Evolutionary conservation across 2,888 invertebrate genomes (phyloP), one percentile per base, ranked within the genome.

Genomic region (Cinara cedri): DNA sequence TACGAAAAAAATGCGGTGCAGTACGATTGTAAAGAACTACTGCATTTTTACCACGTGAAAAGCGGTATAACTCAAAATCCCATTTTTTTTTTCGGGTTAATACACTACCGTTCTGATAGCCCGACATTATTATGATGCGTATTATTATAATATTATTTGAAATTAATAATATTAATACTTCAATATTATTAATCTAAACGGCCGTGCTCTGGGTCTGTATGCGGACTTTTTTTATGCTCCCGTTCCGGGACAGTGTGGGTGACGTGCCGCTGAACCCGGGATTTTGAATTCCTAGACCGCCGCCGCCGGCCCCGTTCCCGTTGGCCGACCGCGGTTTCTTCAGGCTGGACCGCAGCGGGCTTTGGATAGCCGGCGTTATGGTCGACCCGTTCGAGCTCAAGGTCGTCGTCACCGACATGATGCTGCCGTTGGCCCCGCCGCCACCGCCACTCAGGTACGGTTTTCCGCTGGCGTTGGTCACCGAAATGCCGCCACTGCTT

Each of bases 141-240:
- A 54, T 13, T 16, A 19, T 19, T n/a, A n/a, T 16, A 19, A 55
- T 19, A 55, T 4, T 34, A 34, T 34, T 34, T 34, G 6, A 34
- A 21, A 55, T 21, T 2, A 55, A 13, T 21, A 11, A 13, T 2
- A 24, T 14, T 8, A 14, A 14, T n/a, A n/a, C n/a, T n/a, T n/a
- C n/a, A n/a, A n/a, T n/a, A n/a, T n/a, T n/a, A 19, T n/a, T 3
- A 3, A 9, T 8, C 51, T 81, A 95, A 82, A 95, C 95, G 86
- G 95, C 95, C 60, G 95, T 96, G 85, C 95, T 95, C 85, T 94
- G 94, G 54, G 95, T 95, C 85, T 95, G 94, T 86, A 96, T 95
- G 82, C 95, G 89, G 81, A 95, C 95, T 87, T 95, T 95, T 86
- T 95, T 95, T 84, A 94, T 92, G 84, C 94, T 95, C 0, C 94